Percentiles rank a stretch among this genome's conserved stretches.
Evolutionary conservation across 2,888 invertebrate species (phyloP).

Genomic region (Prosapia bicincta): DNA sequence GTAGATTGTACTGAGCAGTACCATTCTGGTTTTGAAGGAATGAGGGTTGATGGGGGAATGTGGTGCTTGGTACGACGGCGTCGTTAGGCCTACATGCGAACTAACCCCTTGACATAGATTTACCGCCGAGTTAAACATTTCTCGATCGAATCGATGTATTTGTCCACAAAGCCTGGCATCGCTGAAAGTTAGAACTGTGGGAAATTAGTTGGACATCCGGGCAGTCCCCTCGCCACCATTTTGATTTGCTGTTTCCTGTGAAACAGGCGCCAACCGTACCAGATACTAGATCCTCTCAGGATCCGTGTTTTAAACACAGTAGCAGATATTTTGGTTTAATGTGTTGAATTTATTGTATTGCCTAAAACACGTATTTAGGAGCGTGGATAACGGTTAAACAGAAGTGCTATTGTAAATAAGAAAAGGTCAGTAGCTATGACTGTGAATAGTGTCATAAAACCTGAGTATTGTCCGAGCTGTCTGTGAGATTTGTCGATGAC

Average conservation of each 20-base stretch:
- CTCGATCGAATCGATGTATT: neutral
- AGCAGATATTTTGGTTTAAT: neutral
- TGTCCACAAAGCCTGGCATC: neutral
- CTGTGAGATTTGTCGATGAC: neutral
- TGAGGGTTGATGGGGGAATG: neutral
- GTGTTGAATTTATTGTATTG: neutral
- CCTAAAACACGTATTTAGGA: neutral
- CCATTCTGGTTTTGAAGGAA: neutral
- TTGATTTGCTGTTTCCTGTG: neutral
- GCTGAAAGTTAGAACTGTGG: neutral
- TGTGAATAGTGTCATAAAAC: neutral
- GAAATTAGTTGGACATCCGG: slow-evolving; percentile 2
- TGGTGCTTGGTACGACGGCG: neutral
- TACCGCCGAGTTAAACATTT: neutral
- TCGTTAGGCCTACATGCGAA: neutral
- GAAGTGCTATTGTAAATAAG: neutral
- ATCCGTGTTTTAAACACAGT: neutral
- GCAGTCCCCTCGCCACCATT: neutral
- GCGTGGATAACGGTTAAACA: neutral
- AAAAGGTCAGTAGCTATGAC: neutral
- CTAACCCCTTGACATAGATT: neutral
- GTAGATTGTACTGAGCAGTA: neutral
- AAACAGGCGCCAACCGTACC: neutral
- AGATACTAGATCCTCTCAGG: neutral
- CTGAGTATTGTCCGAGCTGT: neutral